These are phyloP conservation scores for Oscheius sp. DNA, from an alignment of 2,888 invertebrate genomes.

Conservation along the genomic window DNA sequence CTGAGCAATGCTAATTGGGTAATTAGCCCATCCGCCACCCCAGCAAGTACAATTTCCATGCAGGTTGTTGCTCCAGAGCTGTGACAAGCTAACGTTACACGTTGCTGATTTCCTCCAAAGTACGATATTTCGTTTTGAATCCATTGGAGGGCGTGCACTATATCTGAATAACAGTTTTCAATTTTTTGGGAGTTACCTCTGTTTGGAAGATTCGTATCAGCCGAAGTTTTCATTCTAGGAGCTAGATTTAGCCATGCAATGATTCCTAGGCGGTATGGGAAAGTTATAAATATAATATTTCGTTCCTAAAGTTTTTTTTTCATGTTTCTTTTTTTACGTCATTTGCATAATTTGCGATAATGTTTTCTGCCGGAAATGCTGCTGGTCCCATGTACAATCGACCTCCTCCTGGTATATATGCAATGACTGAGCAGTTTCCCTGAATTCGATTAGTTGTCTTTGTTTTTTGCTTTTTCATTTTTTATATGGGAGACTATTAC, in stretches of 20 bases:
- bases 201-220: conserved; percentile 30
- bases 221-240: conserved; percentile 8
- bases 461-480: no score
- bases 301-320: no score
- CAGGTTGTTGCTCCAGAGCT: conserved; percentile 24
- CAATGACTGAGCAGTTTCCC: conserved; percentile 43
- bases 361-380: conserved; percentile 27
- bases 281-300: conserved; percentile 36
- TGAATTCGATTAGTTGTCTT: not conserved
- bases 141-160: conserved; percentile 28
- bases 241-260: conserved; percentile 37
- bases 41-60: not conserved
- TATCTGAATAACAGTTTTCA: not conserved
- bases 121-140: conserved; percentile 19
- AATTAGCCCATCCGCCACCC: no score
- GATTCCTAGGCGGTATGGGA: conserved; percentile 33
- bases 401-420: conserved; percentile 40
- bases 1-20: no score
- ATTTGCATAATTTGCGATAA: conserved; percentile 38
- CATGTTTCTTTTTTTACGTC: conserved; percentile 15
- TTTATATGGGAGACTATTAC: no score
- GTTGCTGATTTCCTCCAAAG: conserved; percentile 33
- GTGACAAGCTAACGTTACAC: conserved; percentile 31
- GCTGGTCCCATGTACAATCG: conserved; percentile 32
- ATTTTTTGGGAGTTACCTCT: not conserved